Evolutionary conservation across 2,888 invertebrate species (phyloP), one percentile per base, ranked within the genome.

Genomic region (Trissoscelio sp.): DNA sequence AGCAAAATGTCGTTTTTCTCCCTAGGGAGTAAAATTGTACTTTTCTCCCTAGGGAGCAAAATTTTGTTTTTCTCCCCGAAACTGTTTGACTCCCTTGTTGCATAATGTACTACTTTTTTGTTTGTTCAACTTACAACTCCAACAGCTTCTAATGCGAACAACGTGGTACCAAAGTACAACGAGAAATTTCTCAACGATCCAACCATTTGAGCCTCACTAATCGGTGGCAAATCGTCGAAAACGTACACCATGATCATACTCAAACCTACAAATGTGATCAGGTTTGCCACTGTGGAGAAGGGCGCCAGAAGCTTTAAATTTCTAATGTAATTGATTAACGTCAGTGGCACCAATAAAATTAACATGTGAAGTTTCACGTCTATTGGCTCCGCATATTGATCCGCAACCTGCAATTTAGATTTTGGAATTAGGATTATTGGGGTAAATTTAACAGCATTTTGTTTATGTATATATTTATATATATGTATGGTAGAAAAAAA

Each of bases 141-240:
- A 31, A 96, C 95, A 0, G 96, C 95, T 85, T 96, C 98, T 85
- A 98, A 93, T 0, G 98, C 97, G 91, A 97, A 98, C 72, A 98
- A 93, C 1, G 97, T 96, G 0, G 97, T 98, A 0, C 98, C 98
- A 88, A 98, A 96, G 90, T 95, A 98, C 11, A 97, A 92, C 0
- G 97, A 96, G 87, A 95, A 94, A 86, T 93, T 93, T 81, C 89
- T 86, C 58, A 92, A 86, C 1, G 93, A 90, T 0, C 93, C 93
- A 11, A 94, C 87, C 83, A 92, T 92, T 83, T 92, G 92, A 84
- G 92, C 91, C 69, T 91, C 92, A 58, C 92, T 91, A 0, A 94
- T 85, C 0, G 92, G 88, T 0, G 95, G 93, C 20, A 95, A 92
- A 46, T 94, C 94, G 70, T 93, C 93, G 83, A 96, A 92, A 66